Conservation (phyloP, 2,113 vertebrate species). For the Ammospiza caudacuta region DNA sequence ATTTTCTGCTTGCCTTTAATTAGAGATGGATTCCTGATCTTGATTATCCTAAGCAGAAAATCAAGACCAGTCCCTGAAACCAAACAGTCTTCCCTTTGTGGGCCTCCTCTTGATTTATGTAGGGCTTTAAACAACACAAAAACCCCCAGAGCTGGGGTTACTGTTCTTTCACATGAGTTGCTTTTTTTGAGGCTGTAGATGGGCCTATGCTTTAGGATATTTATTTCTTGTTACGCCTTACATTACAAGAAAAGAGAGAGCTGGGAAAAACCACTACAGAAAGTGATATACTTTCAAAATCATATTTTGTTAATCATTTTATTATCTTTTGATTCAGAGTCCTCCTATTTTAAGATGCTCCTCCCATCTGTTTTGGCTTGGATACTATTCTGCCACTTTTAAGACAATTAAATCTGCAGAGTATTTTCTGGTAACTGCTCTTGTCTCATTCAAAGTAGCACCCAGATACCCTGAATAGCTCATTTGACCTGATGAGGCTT, state of each 20-base stretch:
- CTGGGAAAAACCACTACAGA: not conserved
- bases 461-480: not conserved
- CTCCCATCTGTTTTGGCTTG: not conserved
- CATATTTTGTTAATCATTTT: not conserved
- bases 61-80: constrained; percentile 69
- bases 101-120: constrained; percentile 69
- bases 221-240: constrained; percentile 11
- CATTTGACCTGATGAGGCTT: not conserved
- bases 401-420: not conserved
- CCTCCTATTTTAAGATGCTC: not conserved
- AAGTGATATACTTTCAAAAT: not conserved
- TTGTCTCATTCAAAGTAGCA: not conserved
- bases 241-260: constrained; percentile 41
- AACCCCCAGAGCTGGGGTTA: constrained; percentile 21
- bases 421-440: not conserved
- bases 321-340: not conserved
- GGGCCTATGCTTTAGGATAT: constrained; percentile 26
- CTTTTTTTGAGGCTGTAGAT: constrained; percentile 32
- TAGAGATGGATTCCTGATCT: constrained; percentile 77
- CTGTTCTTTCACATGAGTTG: constrained; percentile 39
- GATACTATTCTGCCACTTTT: not conserved
- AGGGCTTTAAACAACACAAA: constrained; percentile 61
- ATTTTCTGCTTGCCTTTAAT: constrained; percentile 79
- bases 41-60: constrained; percentile 72
- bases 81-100: constrained; percentile 64